These are phyloP conservation scores for Lophotis ruficrista DNA, from an alignment of 2,113 vertebrate species.

Conservation along the genomic window DNA sequence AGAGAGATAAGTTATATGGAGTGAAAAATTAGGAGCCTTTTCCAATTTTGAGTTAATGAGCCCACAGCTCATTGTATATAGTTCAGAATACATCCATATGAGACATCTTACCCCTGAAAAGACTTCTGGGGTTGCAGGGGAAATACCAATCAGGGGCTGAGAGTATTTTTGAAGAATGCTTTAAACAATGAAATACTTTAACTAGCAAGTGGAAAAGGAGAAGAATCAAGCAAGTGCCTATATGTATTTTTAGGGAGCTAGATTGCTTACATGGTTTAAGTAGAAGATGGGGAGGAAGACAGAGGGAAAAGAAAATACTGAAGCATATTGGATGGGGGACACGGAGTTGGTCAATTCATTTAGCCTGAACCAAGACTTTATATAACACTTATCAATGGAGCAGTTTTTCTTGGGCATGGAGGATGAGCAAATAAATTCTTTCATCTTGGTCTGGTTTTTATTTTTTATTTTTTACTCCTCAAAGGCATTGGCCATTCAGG, in stretches of 20 bases:
- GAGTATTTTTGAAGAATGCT: not conserved
- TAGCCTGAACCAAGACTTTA: not conserved
- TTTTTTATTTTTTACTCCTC: not conserved
- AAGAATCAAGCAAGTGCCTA: not conserved
- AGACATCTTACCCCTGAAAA: not conserved
- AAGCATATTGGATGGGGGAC: not conserved
- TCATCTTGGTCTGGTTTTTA: not conserved
- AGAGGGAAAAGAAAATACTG: not conserved
- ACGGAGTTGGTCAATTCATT: not conserved
- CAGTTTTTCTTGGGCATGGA: not conserved
- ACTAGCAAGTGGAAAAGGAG: not conserved
- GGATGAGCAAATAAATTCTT: not conserved
- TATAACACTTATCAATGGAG: not conserved
- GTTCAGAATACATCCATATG: not conserved
- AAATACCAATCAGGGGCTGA: not conserved
- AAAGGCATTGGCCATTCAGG: not conserved
- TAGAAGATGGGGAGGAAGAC: not conserved
- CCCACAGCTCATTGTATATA: not conserved
- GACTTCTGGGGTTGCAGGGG: not conserved
- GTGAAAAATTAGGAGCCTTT: conserved; percentile 1
- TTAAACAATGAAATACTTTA: not conserved
- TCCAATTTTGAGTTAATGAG: not conserved
- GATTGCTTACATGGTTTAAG: not conserved
- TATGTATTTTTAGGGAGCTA: not conserved
- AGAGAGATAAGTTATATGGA: not conserved